Conservation (phyloP, 2,888 invertebrate genomes). For the Tipula vernalis region DNA sequence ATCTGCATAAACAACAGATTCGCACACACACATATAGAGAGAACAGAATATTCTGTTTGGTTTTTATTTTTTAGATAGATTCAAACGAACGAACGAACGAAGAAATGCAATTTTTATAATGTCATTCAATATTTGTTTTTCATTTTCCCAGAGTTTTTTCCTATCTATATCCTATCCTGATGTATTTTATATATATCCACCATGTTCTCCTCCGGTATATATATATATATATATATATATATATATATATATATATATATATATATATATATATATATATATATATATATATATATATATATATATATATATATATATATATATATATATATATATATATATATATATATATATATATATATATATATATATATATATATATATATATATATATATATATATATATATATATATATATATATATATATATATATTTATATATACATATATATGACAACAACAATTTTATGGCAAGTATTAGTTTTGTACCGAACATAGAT, state of each 20-base stretch:
- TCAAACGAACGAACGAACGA: not conserved
- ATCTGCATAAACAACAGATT: not conserved
- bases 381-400: no score
- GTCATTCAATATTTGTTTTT: constrained; percentile 9
- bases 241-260: no score
- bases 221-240: not conserved
- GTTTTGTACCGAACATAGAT: not conserved
- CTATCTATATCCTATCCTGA: not conserved
- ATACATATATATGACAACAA: no score
- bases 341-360: no score
- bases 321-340: no score
- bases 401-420: no score
- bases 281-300: no score
- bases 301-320: no score
- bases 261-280: no score
- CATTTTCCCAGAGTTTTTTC: constrained; percentile 5
- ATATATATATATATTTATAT: not conserved
- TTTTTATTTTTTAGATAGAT: not conserved
- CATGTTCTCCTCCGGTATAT: not conserved
- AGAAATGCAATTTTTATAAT: constrained; percentile 9
- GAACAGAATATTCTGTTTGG: not conserved
- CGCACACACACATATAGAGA: not conserved
- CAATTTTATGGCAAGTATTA: not conserved
- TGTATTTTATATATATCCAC: not conserved
- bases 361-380: no score